Evolutionary conservation across 2,797 vertebrate genomes (phyloP).

Genomic region (Lagodon rhomboides): DNA sequence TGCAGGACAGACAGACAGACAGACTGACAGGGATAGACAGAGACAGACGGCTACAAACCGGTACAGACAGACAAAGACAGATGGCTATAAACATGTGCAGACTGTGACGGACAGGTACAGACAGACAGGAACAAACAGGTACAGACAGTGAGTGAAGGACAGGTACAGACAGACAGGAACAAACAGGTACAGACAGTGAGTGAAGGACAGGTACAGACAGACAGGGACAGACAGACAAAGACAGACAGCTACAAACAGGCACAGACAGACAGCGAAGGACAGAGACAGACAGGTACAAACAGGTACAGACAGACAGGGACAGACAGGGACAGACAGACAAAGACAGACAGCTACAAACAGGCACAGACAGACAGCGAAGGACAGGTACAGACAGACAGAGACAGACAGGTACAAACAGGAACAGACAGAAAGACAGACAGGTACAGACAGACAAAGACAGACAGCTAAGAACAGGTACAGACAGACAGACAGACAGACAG

Average conservation of each 20-base stretch:
- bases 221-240: not conserved
- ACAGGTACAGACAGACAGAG: conserved; percentile 11
- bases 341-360: not conserved
- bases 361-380: not conserved
- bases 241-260: conserved; percentile 4
- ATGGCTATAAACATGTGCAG: no score
- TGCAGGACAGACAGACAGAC: conserved; percentile 22
- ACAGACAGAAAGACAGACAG: conserved; percentile 24
- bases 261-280: conserved; percentile 9
- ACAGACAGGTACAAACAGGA: no score
- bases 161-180: conserved; percentile 6
- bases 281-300: not conserved
- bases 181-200: conserved; percentile 20
- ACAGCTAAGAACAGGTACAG: no score
- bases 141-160: no score
- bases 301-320: not conserved
- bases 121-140: not conserved
- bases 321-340: conserved; percentile 45
- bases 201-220: not conserved
- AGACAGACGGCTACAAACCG: not conserved
- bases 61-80: no score
- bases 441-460: not conserved
- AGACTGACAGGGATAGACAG: conserved; percentile 38
- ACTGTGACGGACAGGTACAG: conserved; percentile 13
- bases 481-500: no score